A percentile compares a stretch with the other conserved stretches of the same genome.
Evolutionary conservation across 2,113 vertebrate species (phyloP).

Genomic region (Brachypodius melanocephalos): DNA sequence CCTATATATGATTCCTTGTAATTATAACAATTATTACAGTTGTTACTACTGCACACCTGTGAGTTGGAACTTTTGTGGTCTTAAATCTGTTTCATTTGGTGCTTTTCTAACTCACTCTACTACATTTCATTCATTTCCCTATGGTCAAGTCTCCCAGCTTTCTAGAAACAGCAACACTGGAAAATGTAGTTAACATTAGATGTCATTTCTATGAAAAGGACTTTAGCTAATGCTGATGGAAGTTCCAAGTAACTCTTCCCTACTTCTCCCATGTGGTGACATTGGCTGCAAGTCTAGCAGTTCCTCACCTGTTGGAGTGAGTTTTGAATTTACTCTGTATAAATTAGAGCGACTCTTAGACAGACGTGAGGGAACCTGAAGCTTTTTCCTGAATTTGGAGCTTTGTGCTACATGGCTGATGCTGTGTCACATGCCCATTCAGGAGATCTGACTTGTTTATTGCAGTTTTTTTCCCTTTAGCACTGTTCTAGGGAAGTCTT

Average conservation of each 20-base stretch:
- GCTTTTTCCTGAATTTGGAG: neutral
- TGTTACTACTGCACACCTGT: neutral
- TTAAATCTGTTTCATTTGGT: neutral
- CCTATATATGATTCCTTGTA: neutral
- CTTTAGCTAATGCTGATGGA: neutral
- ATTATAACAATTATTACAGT: neutral
- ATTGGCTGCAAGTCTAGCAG: neutral
- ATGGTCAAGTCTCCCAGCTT: neutral
- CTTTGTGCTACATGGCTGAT: neutral
- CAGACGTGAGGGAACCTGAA: neutral
- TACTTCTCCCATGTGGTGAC: neutral
- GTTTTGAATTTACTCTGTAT: neutral
- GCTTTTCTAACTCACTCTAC: neutral
- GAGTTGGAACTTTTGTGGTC: neutral
- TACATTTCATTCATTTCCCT: neutral
- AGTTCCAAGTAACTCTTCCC: neutral
- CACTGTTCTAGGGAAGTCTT: neutral
- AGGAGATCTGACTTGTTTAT: neutral
- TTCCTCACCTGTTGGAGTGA: neutral
- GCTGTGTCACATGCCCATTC: fast-evolving
- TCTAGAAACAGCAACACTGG: neutral
- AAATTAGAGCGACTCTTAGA: neutral
- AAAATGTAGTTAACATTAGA: neutral
- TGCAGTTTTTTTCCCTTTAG: neutral
- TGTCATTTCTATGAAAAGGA: neutral